Conservation (phyloP, 2,888 invertebrate genomes). For the Limenitis camilla region DNA sequence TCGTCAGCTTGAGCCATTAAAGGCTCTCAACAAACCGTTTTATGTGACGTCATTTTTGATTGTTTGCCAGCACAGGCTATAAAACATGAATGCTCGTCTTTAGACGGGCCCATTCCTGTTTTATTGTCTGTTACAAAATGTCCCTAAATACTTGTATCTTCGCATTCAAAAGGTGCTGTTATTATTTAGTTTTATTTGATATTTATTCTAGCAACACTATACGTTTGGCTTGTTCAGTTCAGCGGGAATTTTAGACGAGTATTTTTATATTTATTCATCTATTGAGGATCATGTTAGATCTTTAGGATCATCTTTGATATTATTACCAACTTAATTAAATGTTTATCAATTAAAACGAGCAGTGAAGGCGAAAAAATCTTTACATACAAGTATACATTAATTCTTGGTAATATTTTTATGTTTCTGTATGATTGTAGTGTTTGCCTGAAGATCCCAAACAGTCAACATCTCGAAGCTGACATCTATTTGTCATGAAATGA, state of each 20-base stretch:
- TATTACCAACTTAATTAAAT: no score
- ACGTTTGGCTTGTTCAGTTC: no score
- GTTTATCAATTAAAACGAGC: no score
- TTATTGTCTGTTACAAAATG: not conserved
- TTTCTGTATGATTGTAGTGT: no score
- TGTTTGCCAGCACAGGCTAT: constrained; percentile 16
- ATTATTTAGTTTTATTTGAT: not conserved
- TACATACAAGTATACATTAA: no score
- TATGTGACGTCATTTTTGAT: constrained; percentile 19
- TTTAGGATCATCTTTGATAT: no score
- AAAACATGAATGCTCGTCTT: constrained; percentile 14
- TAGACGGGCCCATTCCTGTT: constrained; percentile 2
- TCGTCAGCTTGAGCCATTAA: constrained; percentile 6
- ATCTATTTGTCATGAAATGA: constrained; percentile 26
- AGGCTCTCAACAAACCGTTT: constrained; percentile 8
- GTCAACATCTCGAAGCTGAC: constrained; percentile 9
- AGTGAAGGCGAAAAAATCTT: no score
- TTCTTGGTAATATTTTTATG: no score
- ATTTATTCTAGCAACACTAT: no score
- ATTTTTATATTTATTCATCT: no score
- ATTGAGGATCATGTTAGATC: no score
- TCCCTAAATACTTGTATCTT: not conserved
- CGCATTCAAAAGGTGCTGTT: not conserved
- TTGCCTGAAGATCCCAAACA: constrained; percentile 3
- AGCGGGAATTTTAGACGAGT: no score